Evolutionary conservation across 2,113 vertebrate genomes (phyloP).

Genomic region (Phylloscopus trochilus): DNA sequence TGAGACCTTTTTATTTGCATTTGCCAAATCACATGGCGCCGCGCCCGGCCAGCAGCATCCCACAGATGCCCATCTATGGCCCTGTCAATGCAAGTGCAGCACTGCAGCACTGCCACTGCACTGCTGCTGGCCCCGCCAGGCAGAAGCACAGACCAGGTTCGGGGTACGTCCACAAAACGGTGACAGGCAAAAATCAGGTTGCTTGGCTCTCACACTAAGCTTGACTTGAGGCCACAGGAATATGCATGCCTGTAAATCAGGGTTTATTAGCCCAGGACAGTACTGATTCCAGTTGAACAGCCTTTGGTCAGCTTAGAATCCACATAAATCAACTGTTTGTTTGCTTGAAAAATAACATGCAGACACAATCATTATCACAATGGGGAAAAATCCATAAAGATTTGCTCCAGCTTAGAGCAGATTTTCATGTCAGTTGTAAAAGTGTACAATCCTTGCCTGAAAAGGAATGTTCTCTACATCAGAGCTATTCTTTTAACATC

Average conservation of each 20-base stretch:
- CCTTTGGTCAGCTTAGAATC: neutral
- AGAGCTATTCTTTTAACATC: neutral
- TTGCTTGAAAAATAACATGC: neutral
- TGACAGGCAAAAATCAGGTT: neutral
- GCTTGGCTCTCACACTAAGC: neutral
- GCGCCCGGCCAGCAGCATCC: neutral
- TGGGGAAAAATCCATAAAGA: neutral
- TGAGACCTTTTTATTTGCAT: slow-evolving; percentile 11
- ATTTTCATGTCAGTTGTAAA: neutral
- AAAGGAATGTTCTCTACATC: neutral
- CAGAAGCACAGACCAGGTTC: neutral
- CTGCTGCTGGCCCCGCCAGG: neutral
- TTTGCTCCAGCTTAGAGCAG: neutral
- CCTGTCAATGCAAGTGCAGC: neutral
- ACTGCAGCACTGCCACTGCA: neutral
- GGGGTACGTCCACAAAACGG: neutral
- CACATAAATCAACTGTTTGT: neutral
- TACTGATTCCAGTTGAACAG: neutral
- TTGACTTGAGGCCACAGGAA: neutral
- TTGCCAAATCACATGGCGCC: neutral
- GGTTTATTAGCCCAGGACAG: neutral
- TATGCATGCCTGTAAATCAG: neutral
- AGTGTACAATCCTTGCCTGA: neutral
- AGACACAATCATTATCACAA: neutral
- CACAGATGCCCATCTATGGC: slow-evolving; percentile 59